A percentile compares a stretch with the other conserved stretches of the same genome.
Conservation (phyloP, 2,797 vertebrate species). For the Poeciliopsis paucimaculata region DNA sequence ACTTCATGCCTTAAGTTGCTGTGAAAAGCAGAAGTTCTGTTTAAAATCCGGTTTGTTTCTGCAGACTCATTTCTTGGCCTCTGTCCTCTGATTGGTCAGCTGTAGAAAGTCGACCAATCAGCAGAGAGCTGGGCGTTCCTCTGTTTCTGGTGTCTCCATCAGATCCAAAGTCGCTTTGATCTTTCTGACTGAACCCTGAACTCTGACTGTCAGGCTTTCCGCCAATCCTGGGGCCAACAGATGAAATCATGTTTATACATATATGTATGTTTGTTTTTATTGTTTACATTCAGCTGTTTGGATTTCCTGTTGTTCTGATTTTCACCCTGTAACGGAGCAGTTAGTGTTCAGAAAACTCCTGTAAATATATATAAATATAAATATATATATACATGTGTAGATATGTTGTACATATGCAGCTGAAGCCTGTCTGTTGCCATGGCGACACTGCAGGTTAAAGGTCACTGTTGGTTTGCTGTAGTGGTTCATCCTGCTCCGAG, state of each 20-base stretch:
- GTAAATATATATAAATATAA: slow-evolving; percentile 64
- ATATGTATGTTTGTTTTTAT: background rate
- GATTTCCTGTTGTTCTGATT: slow-evolving; percentile 9
- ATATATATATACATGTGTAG: slow-evolving; percentile 50
- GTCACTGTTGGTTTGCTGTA: background rate
- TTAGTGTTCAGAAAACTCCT: slow-evolving; percentile 60
- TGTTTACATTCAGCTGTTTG: background rate
- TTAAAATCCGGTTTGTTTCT: background rate
- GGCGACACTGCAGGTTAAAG: slow-evolving; percentile 2
- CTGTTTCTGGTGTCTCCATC: slow-evolving; percentile 27
- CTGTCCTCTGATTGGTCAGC: background rate
- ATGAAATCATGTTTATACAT: background rate
- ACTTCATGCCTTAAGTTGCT: background rate
- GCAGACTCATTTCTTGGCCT: background rate
- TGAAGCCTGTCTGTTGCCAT: slow-evolving; percentile 45
- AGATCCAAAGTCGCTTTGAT: slow-evolving; percentile 14
- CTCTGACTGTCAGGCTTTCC: background rate
- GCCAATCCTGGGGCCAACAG: background rate
- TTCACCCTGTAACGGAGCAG: slow-evolving; percentile 4
- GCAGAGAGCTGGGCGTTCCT: background rate
- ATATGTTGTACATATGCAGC: slow-evolving; percentile 46
- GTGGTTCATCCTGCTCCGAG: slow-evolving; percentile 5
- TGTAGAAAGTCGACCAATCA: background rate
- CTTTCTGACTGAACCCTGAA: slow-evolving; percentile 4
- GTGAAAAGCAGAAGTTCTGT: background rate